Percentiles rank a stretch among this genome's conserved stretches.
Evolutionary conservation across 2,888 invertebrate species (phyloP).

Genomic region (Leptopterna dolabrata): DNA sequence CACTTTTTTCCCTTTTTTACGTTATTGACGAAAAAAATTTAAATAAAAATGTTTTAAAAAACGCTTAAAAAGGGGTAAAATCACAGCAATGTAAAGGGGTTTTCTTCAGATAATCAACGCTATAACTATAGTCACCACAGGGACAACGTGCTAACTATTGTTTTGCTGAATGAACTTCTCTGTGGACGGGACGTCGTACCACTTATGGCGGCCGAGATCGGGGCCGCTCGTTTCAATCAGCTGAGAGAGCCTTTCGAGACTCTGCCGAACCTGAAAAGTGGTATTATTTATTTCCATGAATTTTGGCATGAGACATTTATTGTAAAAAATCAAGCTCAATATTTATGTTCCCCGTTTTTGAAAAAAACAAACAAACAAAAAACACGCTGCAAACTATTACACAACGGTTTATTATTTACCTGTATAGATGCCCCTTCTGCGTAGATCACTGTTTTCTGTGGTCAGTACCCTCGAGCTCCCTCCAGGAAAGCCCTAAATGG

Average conservation of each 20-base stretch:
- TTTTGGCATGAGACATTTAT: too few relatives aligned
- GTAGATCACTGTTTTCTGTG: too few relatives aligned
- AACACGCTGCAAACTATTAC: too few relatives aligned
- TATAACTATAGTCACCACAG: conserved; percentile 35
- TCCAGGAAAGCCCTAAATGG: too few relatives aligned
- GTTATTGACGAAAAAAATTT: not conserved
- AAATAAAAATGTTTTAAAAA: not conserved
- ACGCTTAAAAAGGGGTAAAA: not conserved
- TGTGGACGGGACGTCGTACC: conserved; percentile 39
- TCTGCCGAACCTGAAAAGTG: conserved; percentile 78
- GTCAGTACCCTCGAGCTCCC: too few relatives aligned
- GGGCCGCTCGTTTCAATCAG: conserved; percentile 67
- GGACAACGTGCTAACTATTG: conserved; percentile 57
- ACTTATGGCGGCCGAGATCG: conserved; percentile 42
- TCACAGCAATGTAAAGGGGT: conserved; percentile 46
- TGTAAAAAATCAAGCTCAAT: too few relatives aligned
- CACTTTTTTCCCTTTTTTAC: not conserved
- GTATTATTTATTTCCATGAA: too few relatives aligned
- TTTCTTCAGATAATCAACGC: not conserved
- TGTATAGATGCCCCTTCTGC: too few relatives aligned
- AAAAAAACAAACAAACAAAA: too few relatives aligned
- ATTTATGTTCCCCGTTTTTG: too few relatives aligned
- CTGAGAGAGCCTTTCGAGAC: conserved; percentile 81
- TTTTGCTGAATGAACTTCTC: conserved; percentile 52
- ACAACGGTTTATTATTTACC: too few relatives aligned